phyloP scores from a whole-genome alignment of 2,113 vertebrate species.

The Tyto alba region DNA sequence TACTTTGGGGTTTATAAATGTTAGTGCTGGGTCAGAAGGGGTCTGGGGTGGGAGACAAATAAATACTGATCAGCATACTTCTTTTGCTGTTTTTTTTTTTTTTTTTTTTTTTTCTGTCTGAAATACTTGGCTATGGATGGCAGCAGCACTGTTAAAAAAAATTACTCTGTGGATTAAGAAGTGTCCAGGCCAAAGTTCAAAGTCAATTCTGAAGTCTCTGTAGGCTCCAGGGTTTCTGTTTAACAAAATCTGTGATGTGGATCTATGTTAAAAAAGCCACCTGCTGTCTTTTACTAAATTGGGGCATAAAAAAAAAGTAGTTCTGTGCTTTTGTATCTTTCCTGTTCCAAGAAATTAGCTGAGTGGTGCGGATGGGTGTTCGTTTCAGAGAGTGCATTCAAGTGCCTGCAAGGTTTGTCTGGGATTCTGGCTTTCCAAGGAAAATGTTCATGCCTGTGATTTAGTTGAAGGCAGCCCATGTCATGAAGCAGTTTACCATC shows the following conservation, averaged over 20 bases:
- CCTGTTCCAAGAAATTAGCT: background rate
- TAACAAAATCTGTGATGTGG: background rate
- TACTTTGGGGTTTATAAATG: background rate
- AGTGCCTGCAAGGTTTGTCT: background rate
- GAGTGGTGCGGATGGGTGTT: rapidly evolving
- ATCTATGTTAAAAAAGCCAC: background rate
- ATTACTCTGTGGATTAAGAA: background rate
- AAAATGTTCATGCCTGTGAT: background rate
- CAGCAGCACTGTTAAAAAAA: background rate
- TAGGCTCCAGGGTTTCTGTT: background rate
- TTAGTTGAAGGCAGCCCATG: background rate
- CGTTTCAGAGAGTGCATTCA: background rate
- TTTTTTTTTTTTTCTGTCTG: no score
- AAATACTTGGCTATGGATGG: background rate
- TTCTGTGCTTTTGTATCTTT: background rate
- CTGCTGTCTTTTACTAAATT: background rate
- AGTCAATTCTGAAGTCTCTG: background rate
- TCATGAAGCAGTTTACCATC: background rate
- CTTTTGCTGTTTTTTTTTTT: background rate
- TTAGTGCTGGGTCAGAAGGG: background rate
- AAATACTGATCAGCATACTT: background rate
- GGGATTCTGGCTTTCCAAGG: background rate
- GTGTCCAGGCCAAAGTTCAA: background rate
- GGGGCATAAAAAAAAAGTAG: background rate
- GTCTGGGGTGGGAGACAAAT: background rate